Percentiles rank a stretch among this genome's conserved stretches.
phyloP scores from a whole-genome alignment of 2,113 vertebrate genomes.

The Phalacrocorax pelagicus region DNA sequence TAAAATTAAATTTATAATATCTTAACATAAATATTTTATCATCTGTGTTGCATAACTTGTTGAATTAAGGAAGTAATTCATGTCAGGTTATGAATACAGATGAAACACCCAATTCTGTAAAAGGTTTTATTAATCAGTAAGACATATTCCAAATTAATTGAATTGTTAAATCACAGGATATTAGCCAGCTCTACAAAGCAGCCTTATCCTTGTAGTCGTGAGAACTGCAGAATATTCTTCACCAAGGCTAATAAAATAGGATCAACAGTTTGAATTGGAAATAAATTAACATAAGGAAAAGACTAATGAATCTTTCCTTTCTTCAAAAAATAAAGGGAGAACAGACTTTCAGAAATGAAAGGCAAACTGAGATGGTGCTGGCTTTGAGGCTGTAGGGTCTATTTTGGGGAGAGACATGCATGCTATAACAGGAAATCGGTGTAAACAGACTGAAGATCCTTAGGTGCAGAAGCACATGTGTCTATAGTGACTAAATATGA shows the following conservation, averaged over 20 bases:
- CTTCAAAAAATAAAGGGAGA: not conserved
- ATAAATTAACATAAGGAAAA: not conserved
- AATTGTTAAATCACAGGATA: not conserved
- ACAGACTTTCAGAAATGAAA: not conserved
- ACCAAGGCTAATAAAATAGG: not conserved
- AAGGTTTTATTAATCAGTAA: conserved; percentile 5
- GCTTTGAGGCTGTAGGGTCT: not conserved
- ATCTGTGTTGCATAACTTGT: not conserved
- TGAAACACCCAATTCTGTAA: not conserved
- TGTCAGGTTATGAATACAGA: not conserved
- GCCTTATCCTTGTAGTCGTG: not conserved
- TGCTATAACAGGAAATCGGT: not conserved
- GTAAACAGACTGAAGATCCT: not conserved
- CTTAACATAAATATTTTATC: conserved; percentile 21
- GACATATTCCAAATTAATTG: conserved; percentile 24
- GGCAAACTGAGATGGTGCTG: not conserved
- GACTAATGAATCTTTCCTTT: not conserved
- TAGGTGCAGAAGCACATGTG: accelerated
- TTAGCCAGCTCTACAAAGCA: not conserved
- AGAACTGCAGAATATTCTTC: not conserved
- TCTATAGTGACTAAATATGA: not conserved
- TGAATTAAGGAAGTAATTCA: not conserved
- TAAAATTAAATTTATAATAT: not conserved
- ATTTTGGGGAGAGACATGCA: not conserved
- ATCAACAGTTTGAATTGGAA: not conserved